A percentile compares a stretch with the other conserved stretches of the same genome.
These are phyloP conservation scores for Nothura maculosa DNA, from an alignment of 2,797 vertebrate species.

Conservation along the genomic window DNA sequence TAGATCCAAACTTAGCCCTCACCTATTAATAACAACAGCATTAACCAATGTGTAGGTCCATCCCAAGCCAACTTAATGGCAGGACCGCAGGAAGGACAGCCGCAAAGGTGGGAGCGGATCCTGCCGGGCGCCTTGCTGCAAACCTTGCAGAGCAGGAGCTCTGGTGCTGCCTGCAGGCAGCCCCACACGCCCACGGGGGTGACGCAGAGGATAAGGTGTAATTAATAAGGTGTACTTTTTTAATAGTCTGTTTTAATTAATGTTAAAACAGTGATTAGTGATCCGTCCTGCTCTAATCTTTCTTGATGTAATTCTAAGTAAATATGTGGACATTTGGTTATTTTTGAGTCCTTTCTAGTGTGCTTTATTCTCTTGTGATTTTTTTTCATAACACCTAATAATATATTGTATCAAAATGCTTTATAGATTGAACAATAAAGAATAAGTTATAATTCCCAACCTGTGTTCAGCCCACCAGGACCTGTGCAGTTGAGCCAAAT, in stretches of 20 bases:
- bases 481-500: neutral
- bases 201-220: conserved; percentile 2
- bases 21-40: neutral
- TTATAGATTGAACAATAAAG: neutral
- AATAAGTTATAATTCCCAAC: neutral
- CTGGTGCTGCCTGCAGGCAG: neutral
- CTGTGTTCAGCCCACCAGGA: neutral
- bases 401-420: neutral
- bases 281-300: neutral
- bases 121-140: neutral
- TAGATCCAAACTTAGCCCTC: neutral
- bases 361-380: neutral
- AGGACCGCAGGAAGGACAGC: neutral
- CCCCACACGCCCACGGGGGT: neutral
- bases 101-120: neutral
- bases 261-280: neutral
- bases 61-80: neutral
- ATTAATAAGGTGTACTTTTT: neutral
- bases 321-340: neutral
- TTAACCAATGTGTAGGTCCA: neutral
- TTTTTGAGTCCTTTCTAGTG: neutral
- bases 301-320: neutral
- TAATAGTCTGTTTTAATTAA: neutral
- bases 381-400: neutral
- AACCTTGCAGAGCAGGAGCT: neutral